Evolutionary conservation across 2,797 vertebrate genomes (phyloP).

Genomic region (Scarus forsteni): DNA sequence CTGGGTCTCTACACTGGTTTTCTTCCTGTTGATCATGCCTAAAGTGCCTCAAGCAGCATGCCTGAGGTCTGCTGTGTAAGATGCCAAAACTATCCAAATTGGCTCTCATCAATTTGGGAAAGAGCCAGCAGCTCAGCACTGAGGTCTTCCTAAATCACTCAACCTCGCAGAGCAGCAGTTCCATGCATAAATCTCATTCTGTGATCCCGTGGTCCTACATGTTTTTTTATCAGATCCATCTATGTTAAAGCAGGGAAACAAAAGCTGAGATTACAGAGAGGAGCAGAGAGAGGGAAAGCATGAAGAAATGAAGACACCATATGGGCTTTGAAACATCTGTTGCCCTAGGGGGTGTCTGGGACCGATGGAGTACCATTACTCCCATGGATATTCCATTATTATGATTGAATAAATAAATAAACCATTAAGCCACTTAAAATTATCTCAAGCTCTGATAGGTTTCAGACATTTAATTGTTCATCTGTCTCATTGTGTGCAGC

Average conservation of each 20-base stretch:
- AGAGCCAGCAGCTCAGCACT: slow-evolving; percentile 17
- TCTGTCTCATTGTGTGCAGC: slow-evolving; percentile 35
- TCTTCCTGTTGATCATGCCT: slow-evolving; percentile 12
- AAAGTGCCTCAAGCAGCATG: slow-evolving; percentile 23
- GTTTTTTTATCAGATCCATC: slow-evolving; percentile 34
- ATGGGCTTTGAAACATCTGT: slow-evolving; percentile 84
- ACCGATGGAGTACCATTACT: slow-evolving; percentile 75
- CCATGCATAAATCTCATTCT: slow-evolving; percentile 18
- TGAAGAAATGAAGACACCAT: slow-evolving; percentile 72
- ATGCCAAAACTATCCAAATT: slow-evolving; percentile 30
- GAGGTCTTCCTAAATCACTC: slow-evolving; percentile 31
- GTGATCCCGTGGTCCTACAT: slow-evolving; percentile 39
- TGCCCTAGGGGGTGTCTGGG: slow-evolving; percentile 74
- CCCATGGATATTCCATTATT: slow-evolving; percentile 82
- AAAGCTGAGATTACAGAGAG: slow-evolving; percentile 52
- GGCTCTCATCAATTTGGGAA: slow-evolving; percentile 24
- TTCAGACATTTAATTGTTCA: slow-evolving; percentile 58
- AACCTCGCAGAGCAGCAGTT: slow-evolving; percentile 31
- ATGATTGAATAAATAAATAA: slow-evolving; percentile 85
- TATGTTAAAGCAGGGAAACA: slow-evolving; percentile 54
- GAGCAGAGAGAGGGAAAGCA: slow-evolving; percentile 17
- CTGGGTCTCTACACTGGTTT: slow-evolving; percentile 10
- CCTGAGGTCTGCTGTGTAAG: slow-evolving; percentile 12
- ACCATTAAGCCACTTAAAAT: slow-evolving; percentile 77
- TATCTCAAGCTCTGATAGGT: slow-evolving; percentile 62